Conservation (phyloP, 2,888 invertebrate species). For the Oscheius sp. region DNA sequence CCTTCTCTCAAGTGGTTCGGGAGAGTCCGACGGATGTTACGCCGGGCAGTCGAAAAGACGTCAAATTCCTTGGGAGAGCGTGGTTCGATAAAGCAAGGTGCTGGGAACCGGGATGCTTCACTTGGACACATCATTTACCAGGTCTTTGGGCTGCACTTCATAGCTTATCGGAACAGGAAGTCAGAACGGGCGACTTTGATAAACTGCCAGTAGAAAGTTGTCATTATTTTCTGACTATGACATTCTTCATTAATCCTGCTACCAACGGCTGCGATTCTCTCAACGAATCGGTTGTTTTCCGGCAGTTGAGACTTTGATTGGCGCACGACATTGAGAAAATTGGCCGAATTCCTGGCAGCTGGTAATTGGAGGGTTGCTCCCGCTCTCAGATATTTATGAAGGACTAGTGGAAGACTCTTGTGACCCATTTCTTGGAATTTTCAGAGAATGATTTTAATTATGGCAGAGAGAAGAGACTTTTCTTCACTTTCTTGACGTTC, state of each 20-base stretch:
- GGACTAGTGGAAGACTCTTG: no score
- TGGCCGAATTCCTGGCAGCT: constrained; percentile 8
- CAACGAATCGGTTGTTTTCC: constrained; percentile 16
- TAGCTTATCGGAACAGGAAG: not conserved
- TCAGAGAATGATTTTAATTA: no score
- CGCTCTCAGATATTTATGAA: constrained; percentile 6
- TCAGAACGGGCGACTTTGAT: not conserved
- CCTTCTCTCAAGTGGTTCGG: constrained; percentile 25
- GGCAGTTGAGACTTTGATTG: constrained; percentile 23
- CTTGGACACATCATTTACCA: constrained; percentile 15
- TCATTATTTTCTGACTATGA: not conserved
- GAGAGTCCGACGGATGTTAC: constrained; percentile 22
- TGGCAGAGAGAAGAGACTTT: no score
- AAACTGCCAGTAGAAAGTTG: not conserved
- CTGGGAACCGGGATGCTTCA: not conserved
- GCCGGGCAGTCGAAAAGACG: constrained; percentile 19
- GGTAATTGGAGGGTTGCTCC: constrained; percentile 4
- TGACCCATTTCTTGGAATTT: no score
- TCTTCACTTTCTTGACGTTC: no score
- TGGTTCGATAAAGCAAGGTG: constrained; percentile 25
- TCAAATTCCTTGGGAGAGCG: constrained; percentile 24
- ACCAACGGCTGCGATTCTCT: not conserved
- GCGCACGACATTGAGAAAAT: constrained; percentile 3
- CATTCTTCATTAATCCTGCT: constrained; percentile 11
- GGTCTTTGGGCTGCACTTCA: not conserved